Evolutionary conservation across 2,888 invertebrate genomes (phyloP).

Genomic region (Vandiemenella viatica): DNA sequence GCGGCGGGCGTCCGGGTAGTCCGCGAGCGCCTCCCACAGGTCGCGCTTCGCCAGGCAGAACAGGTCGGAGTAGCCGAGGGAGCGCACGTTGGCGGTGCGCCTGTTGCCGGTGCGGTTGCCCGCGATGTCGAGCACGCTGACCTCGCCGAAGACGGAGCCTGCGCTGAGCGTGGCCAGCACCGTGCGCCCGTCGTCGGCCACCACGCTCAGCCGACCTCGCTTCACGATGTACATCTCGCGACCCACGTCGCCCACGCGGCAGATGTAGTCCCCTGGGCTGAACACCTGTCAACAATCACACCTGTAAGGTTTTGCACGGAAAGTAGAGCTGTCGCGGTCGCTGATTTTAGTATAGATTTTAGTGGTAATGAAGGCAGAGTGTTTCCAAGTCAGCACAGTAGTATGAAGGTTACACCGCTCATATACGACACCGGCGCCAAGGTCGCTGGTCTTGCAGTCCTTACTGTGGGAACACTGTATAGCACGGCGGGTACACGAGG

Average conservation of each 20-base stretch:
- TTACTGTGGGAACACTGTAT: too few relatives aligned
- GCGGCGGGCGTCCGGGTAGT: conserved; percentile 75
- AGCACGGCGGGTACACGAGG: too few relatives aligned
- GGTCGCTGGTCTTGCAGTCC: too few relatives aligned
- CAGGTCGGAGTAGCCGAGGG: conserved; percentile 82
- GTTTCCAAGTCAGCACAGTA: too few relatives aligned
- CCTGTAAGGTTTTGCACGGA: too few relatives aligned
- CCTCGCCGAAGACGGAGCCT: conserved; percentile 91
- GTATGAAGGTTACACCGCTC: too few relatives aligned
- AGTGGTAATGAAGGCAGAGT: too few relatives aligned
- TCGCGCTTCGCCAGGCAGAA: conserved; percentile 89
- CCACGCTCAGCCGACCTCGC: conserved; percentile 70
- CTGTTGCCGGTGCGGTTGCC: conserved; percentile 90
- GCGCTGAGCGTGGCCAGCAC: conserved; percentile 81
- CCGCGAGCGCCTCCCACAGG: conserved; percentile 76
- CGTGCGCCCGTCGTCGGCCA: conserved; percentile 76
- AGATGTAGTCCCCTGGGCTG: conserved; percentile 91
- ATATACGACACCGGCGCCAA: too few relatives aligned
- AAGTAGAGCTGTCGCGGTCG: too few relatives aligned
- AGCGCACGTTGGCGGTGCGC: conserved; percentile 84
- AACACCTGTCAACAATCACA: too few relatives aligned
- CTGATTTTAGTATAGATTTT: too few relatives aligned
- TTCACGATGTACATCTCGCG: conserved; percentile 98
- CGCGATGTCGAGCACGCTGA: conserved; percentile 80
- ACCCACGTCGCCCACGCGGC: conserved; percentile 91